Conservation (phyloP, 2,113 vertebrate genomes). For the Dipodomys spectabilis region DNA sequence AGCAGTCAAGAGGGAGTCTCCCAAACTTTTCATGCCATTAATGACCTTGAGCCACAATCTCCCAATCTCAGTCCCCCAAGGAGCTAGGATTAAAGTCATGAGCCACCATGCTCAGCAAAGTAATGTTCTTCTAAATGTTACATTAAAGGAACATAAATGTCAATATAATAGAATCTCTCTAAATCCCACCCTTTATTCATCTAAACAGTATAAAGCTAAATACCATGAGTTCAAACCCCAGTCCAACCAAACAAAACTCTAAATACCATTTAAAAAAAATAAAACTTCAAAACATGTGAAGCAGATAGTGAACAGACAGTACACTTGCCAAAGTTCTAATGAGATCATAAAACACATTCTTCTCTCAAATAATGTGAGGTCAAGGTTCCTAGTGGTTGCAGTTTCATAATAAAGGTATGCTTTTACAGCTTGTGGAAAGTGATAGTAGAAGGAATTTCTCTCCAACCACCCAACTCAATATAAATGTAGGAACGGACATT, state of each 20-base stretch:
- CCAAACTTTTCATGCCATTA: too few relatives aligned
- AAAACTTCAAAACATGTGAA: conserved; percentile 34
- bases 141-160: conserved; percentile 45
- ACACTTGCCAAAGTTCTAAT: conserved; percentile 53
- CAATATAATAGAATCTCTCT: conserved; percentile 14
- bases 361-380: conserved; percentile 54
- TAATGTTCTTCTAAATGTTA: neutral
- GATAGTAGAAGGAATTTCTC: neutral
- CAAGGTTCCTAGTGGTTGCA: conserved; percentile 38
- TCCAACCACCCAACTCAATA: neutral
- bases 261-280: neutral
- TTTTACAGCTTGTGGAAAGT: neutral
- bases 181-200: neutral
- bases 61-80: too few relatives aligned
- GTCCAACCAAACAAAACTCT: too few relatives aligned
- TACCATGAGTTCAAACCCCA: too few relatives aligned
- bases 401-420: conserved; percentile 68
- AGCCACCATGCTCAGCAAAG: too few relatives aligned
- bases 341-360: conserved; percentile 77
- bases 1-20: too few relatives aligned
- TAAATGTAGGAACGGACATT: neutral
- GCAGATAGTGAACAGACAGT: neutral
- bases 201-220: too few relatives aligned
- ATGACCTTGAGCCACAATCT: too few relatives aligned
- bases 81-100: too few relatives aligned